Conservation (phyloP, 2,113 vertebrate species). For the Labeo catla region DNA sequence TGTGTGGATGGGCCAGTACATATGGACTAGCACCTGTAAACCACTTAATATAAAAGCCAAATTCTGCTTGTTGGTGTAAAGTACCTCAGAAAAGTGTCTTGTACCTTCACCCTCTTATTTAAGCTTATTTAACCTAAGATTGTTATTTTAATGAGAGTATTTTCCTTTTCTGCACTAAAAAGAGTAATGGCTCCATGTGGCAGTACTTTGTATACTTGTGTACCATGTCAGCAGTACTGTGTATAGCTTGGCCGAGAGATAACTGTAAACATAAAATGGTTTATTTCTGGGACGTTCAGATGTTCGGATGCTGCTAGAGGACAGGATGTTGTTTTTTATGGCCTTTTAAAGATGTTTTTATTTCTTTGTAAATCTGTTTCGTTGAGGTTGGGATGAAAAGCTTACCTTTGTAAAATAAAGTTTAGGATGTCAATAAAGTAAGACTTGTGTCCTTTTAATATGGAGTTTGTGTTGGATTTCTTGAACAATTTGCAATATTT, state of each 20-base stretch:
- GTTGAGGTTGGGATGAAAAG: conserved; percentile 79
- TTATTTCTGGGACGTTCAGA: conserved; percentile 73
- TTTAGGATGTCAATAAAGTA: conserved; percentile 64
- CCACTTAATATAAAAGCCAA: conserved; percentile 70
- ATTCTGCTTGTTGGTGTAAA: conserved; percentile 82
- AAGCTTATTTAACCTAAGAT: conserved; percentile 87
- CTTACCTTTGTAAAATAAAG: conserved; percentile 84
- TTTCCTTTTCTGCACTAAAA: conserved; percentile 74
- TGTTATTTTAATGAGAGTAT: conserved; percentile 80
- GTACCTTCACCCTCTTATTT: conserved; percentile 86
- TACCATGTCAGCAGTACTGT: conserved; percentile 63
- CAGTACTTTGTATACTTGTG: conserved; percentile 56
- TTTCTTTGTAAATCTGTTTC: conserved; percentile 84
- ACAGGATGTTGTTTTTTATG: conserved; percentile 79
- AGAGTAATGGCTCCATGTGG: conserved; percentile 64
- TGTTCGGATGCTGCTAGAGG: conserved; percentile 83
- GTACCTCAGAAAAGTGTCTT: conserved; percentile 82
- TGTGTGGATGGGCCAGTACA: background rate
- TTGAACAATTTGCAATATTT: background rate
- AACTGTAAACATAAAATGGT: conserved; percentile 57
- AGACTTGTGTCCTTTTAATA: conserved; percentile 27
- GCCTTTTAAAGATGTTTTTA: conserved; percentile 67
- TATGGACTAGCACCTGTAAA: background rate
- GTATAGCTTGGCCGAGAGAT: conserved; percentile 70
- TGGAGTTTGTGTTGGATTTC: background rate